Base-by-base conservation (phyloP, 2,797 vertebrate genomes). In the Denticeps clupeoides region DNA sequence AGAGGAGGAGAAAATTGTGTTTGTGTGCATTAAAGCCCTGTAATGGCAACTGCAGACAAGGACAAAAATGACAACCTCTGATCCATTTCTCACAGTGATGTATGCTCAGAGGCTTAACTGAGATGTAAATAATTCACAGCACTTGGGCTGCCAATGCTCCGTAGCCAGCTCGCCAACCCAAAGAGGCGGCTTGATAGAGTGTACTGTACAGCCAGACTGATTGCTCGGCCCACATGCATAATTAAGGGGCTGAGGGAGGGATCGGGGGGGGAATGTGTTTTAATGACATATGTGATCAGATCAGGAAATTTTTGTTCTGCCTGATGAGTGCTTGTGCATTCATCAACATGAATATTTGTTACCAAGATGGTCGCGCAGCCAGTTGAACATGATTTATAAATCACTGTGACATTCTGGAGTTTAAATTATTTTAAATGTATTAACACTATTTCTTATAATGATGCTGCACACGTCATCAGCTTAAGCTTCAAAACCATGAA, bases 71-170 rank as follows among this genome's bases (percentile, higher is more conserved):
- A 76, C 62, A 40, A 63, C 59, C 69, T 63, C 66, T 74, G 78
- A 83, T 82, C 77, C 67, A 69, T 84, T 85, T 80, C 81, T 83
- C 78, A 73, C 77, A 77, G 54, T 80, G 80, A 81, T 85, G 49
- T 63, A 82, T 77, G 73, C 69, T 78, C 70, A 61, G 65, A 61
- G 72, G 75, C 73, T 87, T 87, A 87, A 86, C 78, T 81, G 79
- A 82, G 83, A 87, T 82, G 84, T 90, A 77, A 90, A 90, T 89
- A 86, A 89, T 89, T 89, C 79, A 89, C 80, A 77, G 69, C 76
- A 75, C 82, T 82, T 80, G 80, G 77, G 74, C 70, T 61, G 67
- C 79, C 79, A 81, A 82, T 84, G 80, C 80, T 74, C 70, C 64
- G 72, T 86, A 86, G 89, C 84, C 80, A 88, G 82, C 79, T 79